phyloP scores from a whole-genome alignment of 2,888 invertebrate species.

The Leucoptera coffeella region DNA sequence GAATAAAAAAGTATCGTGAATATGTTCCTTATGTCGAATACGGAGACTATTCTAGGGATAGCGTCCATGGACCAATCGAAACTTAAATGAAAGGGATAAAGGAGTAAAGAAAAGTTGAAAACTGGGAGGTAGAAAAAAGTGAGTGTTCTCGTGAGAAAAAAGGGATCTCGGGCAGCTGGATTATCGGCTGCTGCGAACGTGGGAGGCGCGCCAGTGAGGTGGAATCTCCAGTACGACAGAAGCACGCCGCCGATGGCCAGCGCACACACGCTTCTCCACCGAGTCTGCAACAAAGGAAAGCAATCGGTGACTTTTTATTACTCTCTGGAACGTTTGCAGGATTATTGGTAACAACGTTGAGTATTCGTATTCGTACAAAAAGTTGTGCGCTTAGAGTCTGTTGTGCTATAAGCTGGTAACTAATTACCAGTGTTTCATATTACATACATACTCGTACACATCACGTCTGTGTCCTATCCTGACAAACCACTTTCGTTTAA shows the following conservation, averaged over 20 bases:
- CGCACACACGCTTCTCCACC: slow-evolving; percentile 64
- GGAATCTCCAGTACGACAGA: slow-evolving; percentile 69
- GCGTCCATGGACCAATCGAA: slow-evolving; percentile 99
- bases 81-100: slow-evolving; percentile 83
- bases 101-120: slow-evolving; percentile 80
- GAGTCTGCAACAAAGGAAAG: slow-evolving; percentile 57
- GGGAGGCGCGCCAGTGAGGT: slow-evolving; percentile 68
- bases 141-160: slow-evolving; percentile 71
- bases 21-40: slow-evolving; percentile 75
- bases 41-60: slow-evolving; percentile 74
- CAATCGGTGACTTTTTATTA: too few relatives aligned
- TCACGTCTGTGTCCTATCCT: too few relatives aligned
- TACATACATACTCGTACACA: too few relatives aligned
- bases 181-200: slow-evolving; percentile 93
- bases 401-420: too few relatives aligned
- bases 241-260: slow-evolving; percentile 61
- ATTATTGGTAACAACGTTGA: too few relatives aligned
- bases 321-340: too few relatives aligned
- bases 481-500: too few relatives aligned
- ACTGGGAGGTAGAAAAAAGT: slow-evolving; percentile 91
- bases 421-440: too few relatives aligned
- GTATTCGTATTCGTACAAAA: too few relatives aligned
- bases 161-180: slow-evolving; percentile 85
- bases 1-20: slow-evolving; percentile 71
- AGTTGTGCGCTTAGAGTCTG: too few relatives aligned